These are phyloP conservation scores for Excalfactoria chinensis DNA, from an alignment of 2,113 vertebrate genomes.

Conservation along the genomic window DNA sequence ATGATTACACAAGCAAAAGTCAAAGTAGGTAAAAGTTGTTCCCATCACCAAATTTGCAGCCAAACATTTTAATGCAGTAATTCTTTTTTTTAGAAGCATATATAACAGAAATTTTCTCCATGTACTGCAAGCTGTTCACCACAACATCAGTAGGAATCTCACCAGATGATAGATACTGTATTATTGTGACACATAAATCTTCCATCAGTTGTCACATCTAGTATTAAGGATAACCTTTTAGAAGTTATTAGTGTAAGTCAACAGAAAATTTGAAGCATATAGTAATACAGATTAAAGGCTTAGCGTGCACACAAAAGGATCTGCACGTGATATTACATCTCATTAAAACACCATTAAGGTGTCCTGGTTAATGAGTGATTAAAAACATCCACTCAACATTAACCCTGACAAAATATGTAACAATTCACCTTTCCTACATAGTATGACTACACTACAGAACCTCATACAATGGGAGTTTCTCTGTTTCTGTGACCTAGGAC, in stretches of 20 bases:
- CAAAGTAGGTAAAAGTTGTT: not conserved
- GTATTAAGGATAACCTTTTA: constrained; percentile 5
- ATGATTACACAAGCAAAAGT: not conserved
- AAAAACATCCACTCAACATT: constrained; percentile 18
- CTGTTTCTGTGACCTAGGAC: not conserved
- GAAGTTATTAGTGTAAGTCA: not conserved
- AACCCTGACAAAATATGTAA: not conserved
- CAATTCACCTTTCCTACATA: not conserved
- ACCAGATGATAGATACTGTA: not conserved
- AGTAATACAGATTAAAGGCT: constrained; percentile 31
- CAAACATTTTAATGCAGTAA: not conserved
- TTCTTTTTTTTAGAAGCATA: not conserved
- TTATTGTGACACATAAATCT: not conserved
- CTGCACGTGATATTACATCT: not conserved
- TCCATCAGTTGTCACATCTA: not conserved
- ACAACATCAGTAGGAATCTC: not conserved
- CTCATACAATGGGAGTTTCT: not conserved
- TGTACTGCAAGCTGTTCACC: not conserved
- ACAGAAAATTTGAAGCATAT: constrained; percentile 36
- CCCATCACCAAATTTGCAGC: not conserved
- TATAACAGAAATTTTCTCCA: not conserved
- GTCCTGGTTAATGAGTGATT: not conserved
- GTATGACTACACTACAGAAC: not conserved
- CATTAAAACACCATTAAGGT: not conserved
- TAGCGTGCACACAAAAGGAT: not conserved